Base-by-base conservation (phyloP, 2,113 vertebrate species). In the Peromyscus polionotus region DNA sequence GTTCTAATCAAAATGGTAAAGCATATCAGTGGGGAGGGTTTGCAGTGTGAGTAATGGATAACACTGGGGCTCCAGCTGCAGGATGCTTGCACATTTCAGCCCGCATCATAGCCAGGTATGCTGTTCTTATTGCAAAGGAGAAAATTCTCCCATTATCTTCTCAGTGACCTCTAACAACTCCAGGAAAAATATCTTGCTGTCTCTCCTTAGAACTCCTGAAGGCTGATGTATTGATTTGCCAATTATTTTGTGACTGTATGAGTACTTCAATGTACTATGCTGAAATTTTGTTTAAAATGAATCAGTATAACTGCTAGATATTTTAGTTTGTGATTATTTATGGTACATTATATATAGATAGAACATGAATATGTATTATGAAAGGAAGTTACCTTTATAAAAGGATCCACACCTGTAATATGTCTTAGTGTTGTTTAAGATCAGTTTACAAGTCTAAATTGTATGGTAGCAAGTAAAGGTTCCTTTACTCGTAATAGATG, bases 1-100 rank as follows among this genome's bases (percentile, higher is more conserved):
- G 20, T 85, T 88, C 26, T 86, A 96, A 86, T 96, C 85, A 94
- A 8, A 92, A 39, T 88, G 68, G 65, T 93, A 93, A 85, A 59
- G 0, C 36, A n/a, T 65, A 42, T 68, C n/a, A 42, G 57, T 81
- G 76, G 19, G 72, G 87, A 93, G 48, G 14, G 28, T 91, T 90
- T 92, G 42, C n/a, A 85, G 59, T 72, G 0, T 77, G 65, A 88
- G 9, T 67, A 26, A 6, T 24, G 48, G 88, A 83, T 42, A 68
- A 51, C 14, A 88, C 26, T 79, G 61, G n/a, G 19, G 20, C 54
- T 26, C n/a, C 92, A 28, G 75, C 94, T 17, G 75, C 65, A 59
- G n/a, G n/a, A 36, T 84, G 1, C 14, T 59, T 61, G 61, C 4
- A 14, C 2, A 1, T 14, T 93, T 88, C 81, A 67, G 22, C 67